Evolutionary conservation across 1,140 invertebrate species (phyloP), one percentile per base, ranked within the genome.

Genomic region (Galendromus occidentalis): DNA sequence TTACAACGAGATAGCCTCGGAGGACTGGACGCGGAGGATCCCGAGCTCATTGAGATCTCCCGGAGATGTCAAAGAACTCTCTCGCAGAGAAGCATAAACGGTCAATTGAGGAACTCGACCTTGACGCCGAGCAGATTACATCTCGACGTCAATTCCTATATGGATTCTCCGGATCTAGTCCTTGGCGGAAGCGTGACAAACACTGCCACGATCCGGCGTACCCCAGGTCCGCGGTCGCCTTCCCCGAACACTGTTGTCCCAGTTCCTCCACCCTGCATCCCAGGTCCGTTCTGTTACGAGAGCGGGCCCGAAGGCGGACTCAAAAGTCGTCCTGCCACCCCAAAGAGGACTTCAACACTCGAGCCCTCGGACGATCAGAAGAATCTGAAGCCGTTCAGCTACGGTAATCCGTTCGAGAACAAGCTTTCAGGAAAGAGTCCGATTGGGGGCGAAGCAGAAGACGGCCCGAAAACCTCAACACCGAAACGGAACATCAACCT

Each of bases 11-110:
- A 59, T 22, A 59, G 51, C 33, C 25, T 17, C 33, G 51, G 51
- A 59, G 51, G 25, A 59, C 20, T 59, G 51, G 51, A 59, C 51
- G 51, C 51, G 25, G 51, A 59, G 51, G 51, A 59, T 59, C 51
- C 51, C 14, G 51, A 59, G 22, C 51, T 59, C 51, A 59, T 59
- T 59, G 51, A 59, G 22, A 59, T 59, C 51, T 59, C 51, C 17
- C 51, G 22, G 14, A 59, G 51, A 59, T 59, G 51, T 59, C 51
- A 59, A 59, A 59, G 22, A 33, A 59, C 14, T 59, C 51, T 59
- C 14, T 29, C 25, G 14, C 51, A 59, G 9, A 25, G 51, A 22
- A 59, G 51, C 20, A 59, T 59, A 4, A 59, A 59, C 33, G 51
- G 51, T 5, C 51, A 59, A 33, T 33, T 59, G 14, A 25, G 51